Conservation (phyloP, 2,888 invertebrate species). For the Parnassius apollo region DNA sequence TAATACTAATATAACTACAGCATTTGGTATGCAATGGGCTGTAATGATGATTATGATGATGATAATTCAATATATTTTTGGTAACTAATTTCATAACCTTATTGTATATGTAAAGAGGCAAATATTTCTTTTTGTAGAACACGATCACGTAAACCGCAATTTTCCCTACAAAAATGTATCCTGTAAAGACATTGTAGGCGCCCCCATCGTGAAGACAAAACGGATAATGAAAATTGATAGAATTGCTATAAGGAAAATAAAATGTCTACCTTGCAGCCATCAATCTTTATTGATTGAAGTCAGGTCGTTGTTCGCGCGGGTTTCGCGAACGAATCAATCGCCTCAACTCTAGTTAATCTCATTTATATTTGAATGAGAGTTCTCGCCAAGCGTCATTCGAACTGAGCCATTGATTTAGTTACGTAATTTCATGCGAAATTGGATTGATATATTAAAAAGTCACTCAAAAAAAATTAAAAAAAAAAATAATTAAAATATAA, state of each 20-base stretch:
- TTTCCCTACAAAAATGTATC: constrained; percentile 7
- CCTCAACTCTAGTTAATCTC: constrained; percentile 25
- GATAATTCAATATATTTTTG: no score
- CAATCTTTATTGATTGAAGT: constrained; percentile 27
- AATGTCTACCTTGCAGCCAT: constrained; percentile 22
- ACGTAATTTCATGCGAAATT: constrained; percentile 17
- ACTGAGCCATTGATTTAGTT: constrained; percentile 18
- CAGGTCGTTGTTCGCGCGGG: constrained; percentile 18
- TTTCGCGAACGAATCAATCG: constrained; percentile 22
- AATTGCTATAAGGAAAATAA: constrained; percentile 25
- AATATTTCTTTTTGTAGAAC: background rate
- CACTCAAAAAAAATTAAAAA: no score
- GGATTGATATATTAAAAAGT: no score
- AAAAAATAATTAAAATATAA: no score
- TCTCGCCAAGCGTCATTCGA: constrained; percentile 26
- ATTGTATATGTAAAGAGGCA: background rate
- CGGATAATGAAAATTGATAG: constrained; percentile 27
- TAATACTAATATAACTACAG: no score
- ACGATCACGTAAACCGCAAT: background rate
- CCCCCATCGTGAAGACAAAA: constrained; percentile 15
- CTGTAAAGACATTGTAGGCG: constrained; percentile 6
- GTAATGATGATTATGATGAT: no score
- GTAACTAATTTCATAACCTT: background rate
- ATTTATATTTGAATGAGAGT: constrained; percentile 34
- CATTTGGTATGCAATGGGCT: no score